Evolutionary conservation across 1,140 invertebrate species (phyloP).

Genomic region (Drosophila nikananu): DNA sequence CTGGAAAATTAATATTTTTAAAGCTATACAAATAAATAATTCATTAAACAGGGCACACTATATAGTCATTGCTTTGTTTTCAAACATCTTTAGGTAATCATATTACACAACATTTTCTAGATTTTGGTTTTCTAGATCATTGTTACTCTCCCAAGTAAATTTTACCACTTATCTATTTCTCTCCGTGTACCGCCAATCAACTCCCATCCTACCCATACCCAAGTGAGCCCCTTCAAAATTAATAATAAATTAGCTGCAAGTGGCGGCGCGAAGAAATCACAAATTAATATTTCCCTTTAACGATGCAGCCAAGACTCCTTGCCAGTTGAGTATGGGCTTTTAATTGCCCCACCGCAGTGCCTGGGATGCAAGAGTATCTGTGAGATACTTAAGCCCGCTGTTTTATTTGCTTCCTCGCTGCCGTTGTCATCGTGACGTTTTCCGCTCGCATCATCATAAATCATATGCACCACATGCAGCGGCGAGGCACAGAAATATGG

Average conservation of each 20-base stretch:
- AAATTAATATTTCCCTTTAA: conserved; percentile 73
- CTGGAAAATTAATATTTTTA: background rate
- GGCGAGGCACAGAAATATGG: conserved; percentile 50
- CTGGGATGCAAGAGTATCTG: conserved; percentile 31
- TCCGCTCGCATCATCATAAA: conserved; percentile 74
- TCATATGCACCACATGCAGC: conserved; percentile 75
- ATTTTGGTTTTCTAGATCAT: background rate
- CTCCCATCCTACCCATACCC: background rate
- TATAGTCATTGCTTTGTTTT: too few species aligned
- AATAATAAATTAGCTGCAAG: conserved; percentile 80
- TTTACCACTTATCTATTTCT: background rate
- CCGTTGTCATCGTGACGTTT: conserved; percentile 56
- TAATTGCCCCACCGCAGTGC: conserved; percentile 59
- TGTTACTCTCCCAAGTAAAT: too few species aligned
- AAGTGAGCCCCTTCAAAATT: conserved; percentile 52
- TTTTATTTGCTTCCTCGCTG: conserved; percentile 45
- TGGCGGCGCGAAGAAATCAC: conserved; percentile 66
- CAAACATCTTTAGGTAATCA: too few species aligned
- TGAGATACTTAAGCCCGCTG: conserved; percentile 54
- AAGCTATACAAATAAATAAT: too few species aligned
- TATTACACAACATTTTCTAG: background rate
- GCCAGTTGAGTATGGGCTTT: conserved; percentile 44
- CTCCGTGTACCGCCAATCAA: background rate
- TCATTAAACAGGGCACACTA: too few species aligned
- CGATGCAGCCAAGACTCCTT: conserved; percentile 45